These are phyloP conservation scores for Drosophila azteca DNA, from an alignment of 1,140 invertebrate genomes.

Conservation along the genomic window DNA sequence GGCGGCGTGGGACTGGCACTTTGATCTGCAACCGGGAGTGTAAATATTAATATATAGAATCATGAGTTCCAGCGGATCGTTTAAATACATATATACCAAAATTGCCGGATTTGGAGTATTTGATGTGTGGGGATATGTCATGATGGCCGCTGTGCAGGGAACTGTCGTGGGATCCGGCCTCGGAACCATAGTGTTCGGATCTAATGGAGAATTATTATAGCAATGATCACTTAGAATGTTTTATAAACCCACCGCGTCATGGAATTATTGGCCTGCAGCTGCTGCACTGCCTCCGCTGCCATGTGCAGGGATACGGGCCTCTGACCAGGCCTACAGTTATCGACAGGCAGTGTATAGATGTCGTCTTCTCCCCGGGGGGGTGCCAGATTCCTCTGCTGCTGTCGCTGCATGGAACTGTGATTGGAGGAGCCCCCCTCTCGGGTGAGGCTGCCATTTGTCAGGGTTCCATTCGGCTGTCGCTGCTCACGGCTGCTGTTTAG, in stretches of 20 bases:
- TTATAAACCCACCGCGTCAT: conserved; percentile 65
- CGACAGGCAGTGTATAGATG: conserved; percentile 80
- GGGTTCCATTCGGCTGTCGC: conserved; percentile 60
- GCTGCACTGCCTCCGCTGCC: conserved; percentile 62
- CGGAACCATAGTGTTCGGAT: conserved; percentile 66
- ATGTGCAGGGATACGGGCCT: conserved; percentile 69
- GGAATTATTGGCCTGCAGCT: conserved; percentile 66
- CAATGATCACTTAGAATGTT: no score
- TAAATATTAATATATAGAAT: conserved; percentile 30
- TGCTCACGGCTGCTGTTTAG: conserved; percentile 70
- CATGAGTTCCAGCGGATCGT: conserved; percentile 5
- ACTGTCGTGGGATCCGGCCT: conserved; percentile 69
- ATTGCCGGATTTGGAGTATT: conserved; percentile 77
- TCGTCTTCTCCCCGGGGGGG: conserved; percentile 68
- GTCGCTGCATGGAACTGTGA: conserved; percentile 63
- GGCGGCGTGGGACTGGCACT: conserved; percentile 87
- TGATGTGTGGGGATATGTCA: conserved; percentile 68
- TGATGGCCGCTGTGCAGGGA: conserved; percentile 70
- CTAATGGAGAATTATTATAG: conserved; percentile 4
- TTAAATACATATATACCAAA: conserved; percentile 83
- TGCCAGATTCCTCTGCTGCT: conserved; percentile 52
- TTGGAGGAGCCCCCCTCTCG: conserved; percentile 58
- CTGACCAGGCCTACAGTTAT: conserved; percentile 67
- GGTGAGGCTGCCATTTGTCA: conserved; percentile 75
- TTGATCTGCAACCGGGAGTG: conserved; percentile 69